Percentiles rank a stretch among this genome's conserved stretches.
phyloP scores from a whole-genome alignment of 2,888 invertebrate genomes.

The Cecidostiba fungosa region DNA sequence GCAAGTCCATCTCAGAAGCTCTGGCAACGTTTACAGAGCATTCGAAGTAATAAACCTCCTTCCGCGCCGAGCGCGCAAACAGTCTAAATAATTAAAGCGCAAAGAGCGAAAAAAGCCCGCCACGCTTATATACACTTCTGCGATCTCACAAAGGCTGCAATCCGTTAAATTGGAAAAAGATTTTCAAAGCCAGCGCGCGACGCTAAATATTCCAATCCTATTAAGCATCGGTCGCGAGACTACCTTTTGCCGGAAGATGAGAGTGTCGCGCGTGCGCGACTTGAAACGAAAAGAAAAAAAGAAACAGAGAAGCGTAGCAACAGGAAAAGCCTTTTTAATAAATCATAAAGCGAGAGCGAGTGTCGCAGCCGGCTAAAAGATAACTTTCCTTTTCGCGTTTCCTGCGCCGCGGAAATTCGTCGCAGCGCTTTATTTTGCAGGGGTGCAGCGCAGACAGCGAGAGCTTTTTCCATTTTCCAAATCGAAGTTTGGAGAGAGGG shows the following conservation, averaged over 20 bases:
- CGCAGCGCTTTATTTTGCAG: slow-evolving; percentile 44
- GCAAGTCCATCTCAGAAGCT: neutral
- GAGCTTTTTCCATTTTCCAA: slow-evolving; percentile 45
- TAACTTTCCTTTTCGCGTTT: slow-evolving; percentile 18
- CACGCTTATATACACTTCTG: neutral
- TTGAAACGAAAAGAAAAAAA: slow-evolving; percentile 21
- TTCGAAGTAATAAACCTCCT: slow-evolving; percentile 53
- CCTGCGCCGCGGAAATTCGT: slow-evolving; percentile 22
- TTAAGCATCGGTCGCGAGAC: slow-evolving; percentile 48
- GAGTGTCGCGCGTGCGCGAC: slow-evolving; percentile 22
- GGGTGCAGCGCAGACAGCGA: neutral
- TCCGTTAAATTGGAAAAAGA: slow-evolving; percentile 52
- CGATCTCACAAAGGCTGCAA: slow-evolving; percentile 56
- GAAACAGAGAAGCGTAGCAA: neutral
- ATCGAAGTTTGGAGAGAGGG: neutral
- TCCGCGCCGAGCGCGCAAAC: slow-evolving; percentile 32
- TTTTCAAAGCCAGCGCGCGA: slow-evolving; percentile 26
- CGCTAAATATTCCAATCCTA: slow-evolving; percentile 62
- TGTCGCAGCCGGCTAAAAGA: slow-evolving; percentile 14
- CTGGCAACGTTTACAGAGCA: slow-evolving; percentile 35
- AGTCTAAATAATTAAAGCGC: slow-evolving; percentile 54
- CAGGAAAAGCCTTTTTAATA: slow-evolving; percentile 57
- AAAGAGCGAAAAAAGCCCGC: slow-evolving; percentile 3
- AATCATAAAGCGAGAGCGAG: slow-evolving; percentile 50
- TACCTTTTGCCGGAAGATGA: slow-evolving; percentile 22